A percentile compares a stretch with the other conserved stretches of the same genome.
Evolutionary conservation across 2,797 vertebrate species (phyloP).

Genomic region (Xiphorhynchus erythropygius): DNA sequence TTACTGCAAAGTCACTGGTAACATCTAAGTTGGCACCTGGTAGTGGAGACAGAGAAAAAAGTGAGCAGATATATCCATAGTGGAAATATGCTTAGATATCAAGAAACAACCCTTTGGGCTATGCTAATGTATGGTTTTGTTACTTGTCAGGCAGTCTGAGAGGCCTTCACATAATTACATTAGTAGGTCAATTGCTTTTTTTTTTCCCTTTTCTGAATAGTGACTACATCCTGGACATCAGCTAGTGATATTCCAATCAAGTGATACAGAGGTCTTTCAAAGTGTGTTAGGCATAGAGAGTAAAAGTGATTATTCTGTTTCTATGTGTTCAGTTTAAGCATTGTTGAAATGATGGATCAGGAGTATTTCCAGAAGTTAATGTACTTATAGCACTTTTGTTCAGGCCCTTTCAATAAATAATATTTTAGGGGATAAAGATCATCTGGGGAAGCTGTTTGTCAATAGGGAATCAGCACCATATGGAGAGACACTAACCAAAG

Average conservation of each 20-base stretch:
- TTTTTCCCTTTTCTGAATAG: neutral
- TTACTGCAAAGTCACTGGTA: neutral
- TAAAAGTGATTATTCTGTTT: neutral
- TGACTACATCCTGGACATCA: neutral
- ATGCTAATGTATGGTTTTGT: neutral
- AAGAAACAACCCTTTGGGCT: neutral
- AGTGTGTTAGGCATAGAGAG: neutral
- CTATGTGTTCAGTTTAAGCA: neutral
- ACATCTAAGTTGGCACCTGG: neutral
- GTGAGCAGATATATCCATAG: neutral
- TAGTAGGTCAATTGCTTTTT: neutral
- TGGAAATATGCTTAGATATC: neutral
- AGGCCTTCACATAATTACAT: neutral
- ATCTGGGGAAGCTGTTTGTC: neutral
- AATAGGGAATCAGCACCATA: neutral
- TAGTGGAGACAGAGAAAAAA: neutral
- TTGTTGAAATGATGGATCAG: neutral
- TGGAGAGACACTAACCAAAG: neutral
- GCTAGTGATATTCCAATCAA: neutral
- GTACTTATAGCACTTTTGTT: neutral
- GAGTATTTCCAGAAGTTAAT: neutral
- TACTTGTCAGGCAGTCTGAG: neutral
- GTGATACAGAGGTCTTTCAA: neutral
- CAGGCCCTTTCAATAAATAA: neutral
- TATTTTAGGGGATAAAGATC: neutral